A percentile compares a stretch with the other conserved stretches of the same genome.
These are phyloP conservation scores for Arctopsyche grandis DNA, from an alignment of 1,140 invertebrate genomes.

Conservation along the genomic window DNA sequence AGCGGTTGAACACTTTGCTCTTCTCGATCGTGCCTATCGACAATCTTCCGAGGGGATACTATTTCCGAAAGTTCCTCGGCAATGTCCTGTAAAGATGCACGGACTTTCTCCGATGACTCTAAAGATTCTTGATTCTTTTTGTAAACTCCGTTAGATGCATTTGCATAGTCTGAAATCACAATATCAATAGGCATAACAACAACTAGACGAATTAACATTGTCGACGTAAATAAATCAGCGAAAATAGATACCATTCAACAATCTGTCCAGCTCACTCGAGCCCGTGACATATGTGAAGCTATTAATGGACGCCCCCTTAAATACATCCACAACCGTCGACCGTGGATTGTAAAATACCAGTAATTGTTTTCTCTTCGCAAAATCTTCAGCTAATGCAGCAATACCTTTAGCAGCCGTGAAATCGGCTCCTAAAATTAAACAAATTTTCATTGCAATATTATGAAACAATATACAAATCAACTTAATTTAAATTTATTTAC, in stretches of 20 bases:
- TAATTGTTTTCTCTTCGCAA: slow-evolving; percentile 74
- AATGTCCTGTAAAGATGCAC: slow-evolving; percentile 18
- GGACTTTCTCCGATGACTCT: background rate
- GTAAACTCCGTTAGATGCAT: slow-evolving; percentile 5
- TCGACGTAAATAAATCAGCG: background rate
- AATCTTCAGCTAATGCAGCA: slow-evolving; percentile 76
- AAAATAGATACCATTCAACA: slow-evolving; percentile 59
- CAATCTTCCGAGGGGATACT: slow-evolving; percentile 30
- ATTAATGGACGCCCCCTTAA: slow-evolving; percentile 59
- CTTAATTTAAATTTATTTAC: slow-evolving; percentile 56
- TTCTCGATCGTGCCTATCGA: background rate
- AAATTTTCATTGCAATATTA: background rate
- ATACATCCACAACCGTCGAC: slow-evolving; percentile 60
- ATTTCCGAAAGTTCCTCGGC: slow-evolving; percentile 47
- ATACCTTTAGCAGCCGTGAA: slow-evolving; percentile 88
- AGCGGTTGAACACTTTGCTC: slow-evolving; percentile 36
- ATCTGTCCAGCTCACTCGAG: slow-evolving; percentile 58
- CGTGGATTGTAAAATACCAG: slow-evolving; percentile 66
- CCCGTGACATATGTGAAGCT: slow-evolving; percentile 60
- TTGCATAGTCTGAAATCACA: slow-evolving; percentile 6
- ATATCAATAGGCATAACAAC: background rate
- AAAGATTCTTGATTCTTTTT: slow-evolving; percentile 1
- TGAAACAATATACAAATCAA: slow-evolving; percentile 25
- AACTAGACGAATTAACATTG: background rate
- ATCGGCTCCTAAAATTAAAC: slow-evolving; percentile 71